Evolutionary conservation across 2,113 vertebrate species (phyloP).

Genomic region (Pterocles burchelli): DNA sequence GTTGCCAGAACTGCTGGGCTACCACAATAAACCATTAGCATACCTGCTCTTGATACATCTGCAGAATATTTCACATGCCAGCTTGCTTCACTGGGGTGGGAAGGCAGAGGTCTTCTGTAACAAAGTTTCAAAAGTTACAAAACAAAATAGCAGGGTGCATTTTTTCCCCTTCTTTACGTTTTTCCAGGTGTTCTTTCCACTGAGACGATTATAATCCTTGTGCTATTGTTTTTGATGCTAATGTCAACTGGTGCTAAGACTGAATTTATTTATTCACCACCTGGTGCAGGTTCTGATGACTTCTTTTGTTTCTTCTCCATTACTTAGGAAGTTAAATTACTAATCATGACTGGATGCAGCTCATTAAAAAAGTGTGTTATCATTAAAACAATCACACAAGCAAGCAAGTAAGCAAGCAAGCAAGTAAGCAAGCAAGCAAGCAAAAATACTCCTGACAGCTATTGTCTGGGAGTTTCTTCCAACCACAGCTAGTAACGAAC

Average conservation of each 20-base stretch:
- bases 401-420: not conserved
- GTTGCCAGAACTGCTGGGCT: not conserved
- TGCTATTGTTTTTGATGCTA: not conserved
- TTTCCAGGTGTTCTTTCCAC: not conserved
- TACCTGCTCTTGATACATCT: not conserved
- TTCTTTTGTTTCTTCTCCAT: not conserved
- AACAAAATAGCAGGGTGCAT: not conserved
- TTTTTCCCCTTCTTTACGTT: not conserved
- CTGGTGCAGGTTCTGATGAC: not conserved
- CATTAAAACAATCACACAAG: not conserved
- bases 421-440: not conserved
- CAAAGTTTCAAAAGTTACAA: not conserved
- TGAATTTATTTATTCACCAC: not conserved
- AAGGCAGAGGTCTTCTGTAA: not conserved
- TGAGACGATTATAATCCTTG: not conserved
- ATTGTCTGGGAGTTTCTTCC: not conserved
- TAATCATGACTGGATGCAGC: not conserved
- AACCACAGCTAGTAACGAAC: not conserved
- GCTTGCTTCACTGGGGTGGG: not conserved
- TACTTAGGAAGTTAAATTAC: not conserved
- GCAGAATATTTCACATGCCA: not conserved
- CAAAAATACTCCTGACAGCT: not conserved
- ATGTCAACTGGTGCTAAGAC: not conserved
- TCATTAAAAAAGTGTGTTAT: not conserved
- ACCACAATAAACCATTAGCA: not conserved